These are phyloP conservation scores for Agrilus cyanescens DNA, from an alignment of 2,888 invertebrate genomes.

Conservation along the genomic window DNA sequence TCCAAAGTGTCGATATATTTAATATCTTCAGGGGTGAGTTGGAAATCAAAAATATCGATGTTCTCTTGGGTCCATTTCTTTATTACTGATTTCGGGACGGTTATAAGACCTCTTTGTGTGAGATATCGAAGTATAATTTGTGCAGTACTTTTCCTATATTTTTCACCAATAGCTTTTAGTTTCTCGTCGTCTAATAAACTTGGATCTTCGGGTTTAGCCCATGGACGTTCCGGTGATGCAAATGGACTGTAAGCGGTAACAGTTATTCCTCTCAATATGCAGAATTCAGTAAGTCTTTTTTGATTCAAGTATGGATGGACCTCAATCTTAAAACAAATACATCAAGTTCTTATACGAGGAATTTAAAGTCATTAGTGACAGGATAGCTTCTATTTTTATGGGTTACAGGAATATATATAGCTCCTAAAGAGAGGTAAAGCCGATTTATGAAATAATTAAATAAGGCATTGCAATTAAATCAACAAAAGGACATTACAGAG, in stretches of 20 bases:
- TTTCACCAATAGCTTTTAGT: constrained; percentile 34
- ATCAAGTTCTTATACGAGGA: too few relatives aligned
- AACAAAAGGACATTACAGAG: too few relatives aligned
- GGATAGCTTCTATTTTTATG: too few relatives aligned
- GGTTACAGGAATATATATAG: too few relatives aligned
- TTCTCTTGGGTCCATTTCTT: constrained; percentile 46
- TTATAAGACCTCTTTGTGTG: constrained; percentile 43
- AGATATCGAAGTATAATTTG: constrained; percentile 37
- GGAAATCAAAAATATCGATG: constrained; percentile 49
- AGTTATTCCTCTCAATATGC: constrained; percentile 34
- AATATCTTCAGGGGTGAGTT: constrained; percentile 38
- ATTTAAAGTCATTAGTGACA: too few relatives aligned
- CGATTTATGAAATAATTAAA: too few relatives aligned
- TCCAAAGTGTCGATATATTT: constrained; percentile 43
- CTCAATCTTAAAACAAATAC: constrained; percentile 15
- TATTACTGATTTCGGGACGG: constrained; percentile 48
- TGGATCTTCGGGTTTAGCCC: constrained; percentile 35
- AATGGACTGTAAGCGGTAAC: constrained; percentile 44
- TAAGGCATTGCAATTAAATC: too few relatives aligned
- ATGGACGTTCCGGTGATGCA: constrained; percentile 40
- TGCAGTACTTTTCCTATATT: constrained; percentile 36
- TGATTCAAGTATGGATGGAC: constrained; percentile 29
- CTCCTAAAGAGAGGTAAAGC: too few relatives aligned
- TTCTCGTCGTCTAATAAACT: constrained; percentile 35
- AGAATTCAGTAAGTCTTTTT: constrained; percentile 35